Evolutionary conservation across 2,888 invertebrate genomes (phyloP), one percentile per base, ranked within the genome.

Genomic region (Pyrrhosoma nymphula): DNA sequence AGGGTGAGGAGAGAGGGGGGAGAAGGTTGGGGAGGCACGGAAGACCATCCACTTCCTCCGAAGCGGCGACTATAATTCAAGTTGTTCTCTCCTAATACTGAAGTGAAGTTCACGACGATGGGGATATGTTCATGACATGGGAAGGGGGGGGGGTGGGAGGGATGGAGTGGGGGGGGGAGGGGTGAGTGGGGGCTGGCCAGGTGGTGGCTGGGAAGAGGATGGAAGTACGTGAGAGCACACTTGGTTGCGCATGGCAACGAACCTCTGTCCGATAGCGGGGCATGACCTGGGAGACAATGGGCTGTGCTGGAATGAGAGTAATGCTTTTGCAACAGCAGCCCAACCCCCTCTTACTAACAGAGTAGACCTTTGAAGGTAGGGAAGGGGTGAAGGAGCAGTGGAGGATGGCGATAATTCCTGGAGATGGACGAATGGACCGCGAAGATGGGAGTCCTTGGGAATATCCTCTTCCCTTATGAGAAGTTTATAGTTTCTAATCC

Each of bases 161-260:
- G 6, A n/a, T 4, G 6, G 10, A 8, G 47, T 4, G 8, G 47
- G n/a, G 69, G n/a, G 2, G n/a, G 69, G 26, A 26, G 69, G 69
- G n/a, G n/a, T 0, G 69, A 23, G 1, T 4, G 69, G 26, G n/a
- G n/a, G 26, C 20, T 26, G 12, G 10, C 10, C 26, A 1, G 69
- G 26, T 18, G 26, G n/a, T 69, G 69, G 10, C 18, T 3, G 69
- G 23, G 23, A 0, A 35, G 82, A 82, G 35, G 35, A 18, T 35
- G 82, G 69, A 69, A 69, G 16, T 14, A 35, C 30, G 82, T 35
- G 82, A 82, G 82, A 35, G 82, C 82, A 82, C 82, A 82, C 82
- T 82, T 82, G 82, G 82, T 35, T 82, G 82, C 82, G 82, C 82
- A 82, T 82, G 82, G 82, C 30, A 82, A 82, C 82, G 82, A 82